Percentiles rank a stretch among this genome's conserved stretches.
Evolutionary conservation across 2,888 invertebrate species (phyloP).

Genomic region (Cepaea hortensis): DNA sequence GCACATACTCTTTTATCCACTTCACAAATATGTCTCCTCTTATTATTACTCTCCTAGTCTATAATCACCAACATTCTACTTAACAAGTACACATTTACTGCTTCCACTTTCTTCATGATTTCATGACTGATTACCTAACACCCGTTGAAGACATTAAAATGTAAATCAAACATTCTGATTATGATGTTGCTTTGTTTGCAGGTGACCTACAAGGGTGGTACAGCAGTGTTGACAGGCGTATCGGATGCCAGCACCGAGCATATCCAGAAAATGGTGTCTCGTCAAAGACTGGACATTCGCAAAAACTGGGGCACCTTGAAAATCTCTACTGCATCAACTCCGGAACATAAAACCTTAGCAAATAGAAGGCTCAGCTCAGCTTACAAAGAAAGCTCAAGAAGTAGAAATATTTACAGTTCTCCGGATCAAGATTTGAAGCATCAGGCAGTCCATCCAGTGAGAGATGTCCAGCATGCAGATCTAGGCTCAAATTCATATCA

Average conservation of each 20-base stretch:
- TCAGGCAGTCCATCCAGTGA: neutral
- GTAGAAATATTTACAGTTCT: too few species aligned
- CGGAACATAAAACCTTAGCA: too few species aligned
- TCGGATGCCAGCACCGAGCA: constrained; percentile 63
- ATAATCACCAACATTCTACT: too few species aligned
- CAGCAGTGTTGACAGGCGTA: constrained; percentile 60
- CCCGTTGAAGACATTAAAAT: neutral
- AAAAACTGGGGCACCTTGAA: constrained; percentile 55
- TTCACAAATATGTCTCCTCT: too few species aligned
- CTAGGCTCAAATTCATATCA: too few species aligned
- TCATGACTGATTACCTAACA: neutral
- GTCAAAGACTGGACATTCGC: constrained; percentile 62
- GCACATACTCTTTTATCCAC: too few species aligned
- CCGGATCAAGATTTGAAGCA: constrained; percentile 53
- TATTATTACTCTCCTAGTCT: too few species aligned
- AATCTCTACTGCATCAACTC: too few species aligned
- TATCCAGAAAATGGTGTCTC: constrained; percentile 66
- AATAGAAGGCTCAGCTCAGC: too few species aligned
- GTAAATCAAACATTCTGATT: neutral
- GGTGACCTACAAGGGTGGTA: constrained; percentile 57
- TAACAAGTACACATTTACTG: neutral
- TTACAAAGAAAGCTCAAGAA: too few species aligned
- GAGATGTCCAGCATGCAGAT: too few species aligned
- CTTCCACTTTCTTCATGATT: neutral
- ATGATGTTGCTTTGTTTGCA: neutral